phyloP scores from a whole-genome alignment of 2,113 vertebrate genomes.

The Nematolebias whitei region DNA sequence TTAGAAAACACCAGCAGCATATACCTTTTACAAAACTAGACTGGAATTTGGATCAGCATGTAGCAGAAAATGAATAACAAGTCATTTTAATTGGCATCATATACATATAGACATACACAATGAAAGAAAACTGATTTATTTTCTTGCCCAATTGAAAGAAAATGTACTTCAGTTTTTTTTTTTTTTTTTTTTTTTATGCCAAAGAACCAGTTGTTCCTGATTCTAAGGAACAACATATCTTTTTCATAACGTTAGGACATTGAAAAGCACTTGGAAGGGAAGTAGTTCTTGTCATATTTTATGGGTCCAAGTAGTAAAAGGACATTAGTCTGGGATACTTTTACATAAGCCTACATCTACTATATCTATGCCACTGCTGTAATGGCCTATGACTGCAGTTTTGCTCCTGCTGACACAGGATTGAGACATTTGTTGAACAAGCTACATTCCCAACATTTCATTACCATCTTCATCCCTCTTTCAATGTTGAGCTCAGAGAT shows the following conservation, averaged over 20 bases:
- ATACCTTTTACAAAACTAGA: constrained; percentile 23
- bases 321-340: background rate
- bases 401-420: background rate
- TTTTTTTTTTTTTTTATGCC: background rate
- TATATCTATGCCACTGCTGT: background rate
- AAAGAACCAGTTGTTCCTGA: background rate
- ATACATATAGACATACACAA: background rate
- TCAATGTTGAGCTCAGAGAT: background rate
- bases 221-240: background rate
- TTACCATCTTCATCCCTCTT: background rate
- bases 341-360: background rate
- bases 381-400: background rate
- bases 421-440: background rate
- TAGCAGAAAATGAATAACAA: background rate
- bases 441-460: background rate
- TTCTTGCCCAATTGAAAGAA: background rate
- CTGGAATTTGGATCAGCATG: constrained; percentile 42
- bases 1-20: constrained; percentile 34
- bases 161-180: no score
- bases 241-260: background rate
- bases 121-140: background rate
- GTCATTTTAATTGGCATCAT: background rate
- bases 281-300: background rate
- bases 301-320: background rate
- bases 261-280: background rate